Base-by-base conservation (phyloP, 2,797 vertebrate genomes). In the Atherinosoma microstoma region DNA sequence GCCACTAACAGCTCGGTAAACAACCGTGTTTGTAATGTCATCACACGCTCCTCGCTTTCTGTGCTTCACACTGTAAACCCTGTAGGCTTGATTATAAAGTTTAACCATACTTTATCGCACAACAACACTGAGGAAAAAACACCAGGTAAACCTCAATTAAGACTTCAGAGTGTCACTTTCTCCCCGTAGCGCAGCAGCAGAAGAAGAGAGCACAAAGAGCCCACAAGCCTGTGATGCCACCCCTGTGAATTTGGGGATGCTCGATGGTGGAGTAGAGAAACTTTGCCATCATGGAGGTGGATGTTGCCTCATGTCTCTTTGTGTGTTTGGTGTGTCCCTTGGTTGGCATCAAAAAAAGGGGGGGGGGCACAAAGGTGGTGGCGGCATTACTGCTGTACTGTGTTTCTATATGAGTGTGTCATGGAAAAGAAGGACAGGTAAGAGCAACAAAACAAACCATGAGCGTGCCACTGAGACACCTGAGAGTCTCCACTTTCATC, bases 281-380 rank as follows among this genome's bases (percentile, higher is more conserved):
- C 88, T 94, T 94, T 93, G 84, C 92, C 85, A 87, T 91, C 88
- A 80, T 94, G 90, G 90, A 92, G 93, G 91, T 93, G 91, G 89
- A 92, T 92, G 90, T 95, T 94, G 93, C 94, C 94, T 95, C 94
- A 95, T 93, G 90, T 89, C 89, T 93, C 90, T 93, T 91, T 90
- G 83, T 90, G 87, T 87, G 82, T 83, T 85, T 90, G 85, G 82
- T 88, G 87, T 78, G 87, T 89, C 89, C 88, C 90, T 78, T 42
- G 85, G 87, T 89, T 91, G 80, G 80, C 80, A 86, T 76, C 70
- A 64, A 0, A 18, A 27, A 6, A 32, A 3, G 13, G 71, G n/a
- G 20, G 40, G 59, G 79, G 75, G 76, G 67, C 49, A 51, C 1
- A 6, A 71, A 34, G 61, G 42, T 38, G 64, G 47, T 2, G n/a